Conservation (phyloP, 2,888 invertebrate genomes). For the Nudaria mundana region DNA sequence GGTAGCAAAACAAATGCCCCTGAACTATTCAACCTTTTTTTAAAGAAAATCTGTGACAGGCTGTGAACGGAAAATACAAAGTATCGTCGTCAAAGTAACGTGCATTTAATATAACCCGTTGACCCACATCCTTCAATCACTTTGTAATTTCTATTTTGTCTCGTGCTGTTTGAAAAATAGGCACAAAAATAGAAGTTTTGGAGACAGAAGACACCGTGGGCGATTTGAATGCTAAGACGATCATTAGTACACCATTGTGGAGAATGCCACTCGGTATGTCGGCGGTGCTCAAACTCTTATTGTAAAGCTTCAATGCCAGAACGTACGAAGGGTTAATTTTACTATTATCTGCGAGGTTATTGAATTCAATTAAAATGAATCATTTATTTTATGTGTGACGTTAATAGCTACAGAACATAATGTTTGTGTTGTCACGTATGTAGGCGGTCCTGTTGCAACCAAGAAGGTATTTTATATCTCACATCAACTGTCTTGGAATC, state of each 20-base stretch:
- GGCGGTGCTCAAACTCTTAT: slow-evolving; percentile 55
- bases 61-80: slow-evolving; percentile 38
- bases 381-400: slow-evolving; percentile 22
- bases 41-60: too few species aligned
- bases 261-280: slow-evolving; percentile 23
- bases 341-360: slow-evolving; percentile 32
- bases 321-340: slow-evolving; percentile 28
- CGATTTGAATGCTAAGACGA: slow-evolving; percentile 76
- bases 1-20: slow-evolving; percentile 53
- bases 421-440: slow-evolving; percentile 10
- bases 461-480: slow-evolving; percentile 9
- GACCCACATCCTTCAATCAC: slow-evolving; percentile 73
- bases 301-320: slow-evolving; percentile 21
- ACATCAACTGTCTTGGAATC: neutral
- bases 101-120: slow-evolving; percentile 52
- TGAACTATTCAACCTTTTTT: slow-evolving; percentile 51
- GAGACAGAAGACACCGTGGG: slow-evolving; percentile 76
- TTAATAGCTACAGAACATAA: slow-evolving; percentile 14
- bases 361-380: slow-evolving; percentile 30
- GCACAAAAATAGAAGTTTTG: slow-evolving; percentile 63
- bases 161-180: slow-evolving; percentile 73
- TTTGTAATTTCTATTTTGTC: slow-evolving; percentile 48
- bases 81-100: slow-evolving; percentile 47
- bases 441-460: slow-evolving; percentile 10
- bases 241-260: slow-evolving; percentile 74